These are phyloP conservation scores for Malacoraja senta DNA, from an alignment of 2,797 vertebrate species.

Conservation along the genomic window DNA sequence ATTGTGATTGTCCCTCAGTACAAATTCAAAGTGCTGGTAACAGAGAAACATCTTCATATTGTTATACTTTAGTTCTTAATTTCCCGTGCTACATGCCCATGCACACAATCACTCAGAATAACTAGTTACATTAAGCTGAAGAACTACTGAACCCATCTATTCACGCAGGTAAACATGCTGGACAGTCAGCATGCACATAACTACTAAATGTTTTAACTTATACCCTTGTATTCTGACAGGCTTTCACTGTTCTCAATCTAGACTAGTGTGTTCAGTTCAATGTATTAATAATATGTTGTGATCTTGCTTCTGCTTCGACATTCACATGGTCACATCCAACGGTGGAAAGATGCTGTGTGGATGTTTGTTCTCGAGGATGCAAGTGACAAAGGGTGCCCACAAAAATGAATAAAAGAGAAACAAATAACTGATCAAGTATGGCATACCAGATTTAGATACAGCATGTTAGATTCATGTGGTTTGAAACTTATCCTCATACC, in stretches of 20 bases:
- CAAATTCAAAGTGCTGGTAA: background rate
- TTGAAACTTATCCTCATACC: background rate
- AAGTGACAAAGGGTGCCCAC: background rate
- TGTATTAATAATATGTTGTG: background rate
- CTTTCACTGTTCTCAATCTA: background rate
- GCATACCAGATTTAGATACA: background rate
- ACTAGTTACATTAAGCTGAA: background rate
- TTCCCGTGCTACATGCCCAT: background rate
- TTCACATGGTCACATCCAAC: background rate
- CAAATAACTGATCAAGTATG: background rate
- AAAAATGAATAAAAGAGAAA: background rate
- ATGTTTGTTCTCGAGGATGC: too few relatives aligned
- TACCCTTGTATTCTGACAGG: background rate
- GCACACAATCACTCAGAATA: background rate
- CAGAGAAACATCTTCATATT: background rate
- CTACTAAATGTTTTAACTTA: background rate
- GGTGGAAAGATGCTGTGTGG: background rate
- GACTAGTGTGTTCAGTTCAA: background rate
- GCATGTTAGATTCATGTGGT: background rate
- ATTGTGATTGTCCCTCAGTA: background rate
- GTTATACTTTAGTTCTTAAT: background rate
- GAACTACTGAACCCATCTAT: background rate
- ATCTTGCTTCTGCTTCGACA: background rate
- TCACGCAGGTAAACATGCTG: background rate
- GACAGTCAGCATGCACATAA: background rate